Base-by-base conservation (phyloP, 1,140 invertebrate species). In the Zaprionus tsacasi region DNA sequence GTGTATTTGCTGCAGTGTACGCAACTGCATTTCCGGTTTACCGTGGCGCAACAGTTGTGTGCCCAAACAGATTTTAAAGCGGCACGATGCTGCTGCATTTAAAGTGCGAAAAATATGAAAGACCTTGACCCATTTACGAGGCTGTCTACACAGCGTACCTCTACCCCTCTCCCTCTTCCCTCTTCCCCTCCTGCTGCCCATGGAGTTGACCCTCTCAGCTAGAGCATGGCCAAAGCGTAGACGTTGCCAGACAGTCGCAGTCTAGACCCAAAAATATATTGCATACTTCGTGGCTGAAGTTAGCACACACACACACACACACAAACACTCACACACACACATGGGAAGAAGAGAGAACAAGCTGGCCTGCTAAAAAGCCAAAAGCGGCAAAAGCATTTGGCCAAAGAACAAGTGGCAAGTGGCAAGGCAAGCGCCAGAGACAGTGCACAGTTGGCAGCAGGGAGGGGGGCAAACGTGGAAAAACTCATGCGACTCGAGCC, bases 191-290 rank as follows among this genome's bases (percentile, higher is more conserved):
- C 3, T 2, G n/a, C 17, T 50, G 45, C 17, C 17, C 21, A 61
- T 43, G 54, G 59, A 70, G 60, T 72, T 71, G 74, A 76, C 74
- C 58, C 74, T 65, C 69, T 65, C 69, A 76, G 60, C 48, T 72
- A 63, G 56, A 66, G 65, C 61, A 72, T 76, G 56, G 65, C 21
- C 1, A 68, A 78, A 85, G 65, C 81, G 74, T 65, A 75, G 68
- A 75, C 55, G 67, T 43, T 56, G 60, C 66, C 70, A 69, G 70
- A 73, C 70, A 79, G 57, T 76, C 56, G 57, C 76, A 79, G 75
- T 79, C 86, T 79, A 76, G 80, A 78, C 73, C 82, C 83, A 88
- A 88, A 88, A 88, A 88, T 88, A 89, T 88, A 89, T 88, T 80
- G 80, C 83, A 88, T 75, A 83, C 83, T 82, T 80, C 73, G 72